Base-by-base conservation (phyloP, 2,888 invertebrate genomes). In the Latrodectus elegans region DNA sequence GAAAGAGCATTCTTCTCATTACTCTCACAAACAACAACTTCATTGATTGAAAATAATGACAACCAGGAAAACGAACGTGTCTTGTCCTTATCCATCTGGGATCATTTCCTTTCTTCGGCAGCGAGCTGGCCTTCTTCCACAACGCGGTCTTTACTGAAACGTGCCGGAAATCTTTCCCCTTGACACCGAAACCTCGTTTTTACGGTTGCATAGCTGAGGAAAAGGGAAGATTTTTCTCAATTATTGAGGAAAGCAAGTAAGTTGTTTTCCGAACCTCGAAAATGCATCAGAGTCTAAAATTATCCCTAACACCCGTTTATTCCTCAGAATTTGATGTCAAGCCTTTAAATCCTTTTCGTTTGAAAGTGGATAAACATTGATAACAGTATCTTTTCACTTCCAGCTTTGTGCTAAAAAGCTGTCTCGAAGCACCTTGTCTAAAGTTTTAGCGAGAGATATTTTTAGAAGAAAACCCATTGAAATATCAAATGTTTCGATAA, bases 11-110 rank as follows among this genome's bases (percentile, higher is more conserved):
- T 79, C 12, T 71, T 38, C 79, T 79, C 79, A 79, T 79, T 79
- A 79, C 49, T 38, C 49, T 53, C 38, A 11, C 51, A 38, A 79
- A 26, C 51, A 60, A 60, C 70, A 14, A 17, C 53, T 8, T n/a
- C 70, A 11, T 70, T 60, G 79, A 79, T 79, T 79, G 79, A 79
- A 38, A 79, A 71, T 79, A 79, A 79, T 79, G 79, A 79, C 79
- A 60, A 11, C 55, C 22, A 15, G 22, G 79, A 60, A 71, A 70
- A 38, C 70, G 71, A 49, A 71, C 79, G 71, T 79, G 79, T 70
- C 71, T 51, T 60, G 38, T 60, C 60, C 60, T 38, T 38, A 55
- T 55, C 49, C 71, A 70, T 60, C 71, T 49, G 60, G 79, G 79
- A 68, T 71, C 67, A 26, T n/a, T 22, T 38, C 64, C 11, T 49